A percentile compares a stretch with the other conserved stretches of the same genome.
These are phyloP conservation scores for Allygus modestus DNA, from an alignment of 2,888 invertebrate genomes.

Conservation along the genomic window DNA sequence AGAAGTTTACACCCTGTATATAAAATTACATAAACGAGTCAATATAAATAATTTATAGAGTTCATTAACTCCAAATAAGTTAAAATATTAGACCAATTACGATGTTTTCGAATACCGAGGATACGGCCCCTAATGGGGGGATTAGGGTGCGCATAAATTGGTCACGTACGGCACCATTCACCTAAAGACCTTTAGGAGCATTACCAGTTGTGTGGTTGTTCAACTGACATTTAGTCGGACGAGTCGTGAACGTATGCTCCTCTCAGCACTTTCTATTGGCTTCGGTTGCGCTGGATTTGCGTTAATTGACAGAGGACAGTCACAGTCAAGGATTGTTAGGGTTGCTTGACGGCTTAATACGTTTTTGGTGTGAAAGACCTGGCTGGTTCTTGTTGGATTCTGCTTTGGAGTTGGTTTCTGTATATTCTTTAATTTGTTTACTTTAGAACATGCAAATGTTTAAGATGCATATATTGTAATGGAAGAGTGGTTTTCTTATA, in stretches of 20 bases:
- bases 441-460: too few relatives aligned
- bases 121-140: not conserved
- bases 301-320: constrained; percentile 26
- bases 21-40: too few relatives aligned
- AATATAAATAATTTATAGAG: too few relatives aligned
- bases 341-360: not conserved
- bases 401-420: too few relatives aligned
- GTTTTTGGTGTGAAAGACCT: not conserved
- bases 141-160: constrained; percentile 7
- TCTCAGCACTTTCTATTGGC: constrained; percentile 35
- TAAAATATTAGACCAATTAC: too few relatives aligned
- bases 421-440: too few relatives aligned
- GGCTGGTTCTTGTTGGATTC: too few relatives aligned
- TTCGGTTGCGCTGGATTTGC: constrained; percentile 28
- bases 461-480: too few relatives aligned
- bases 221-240: constrained; percentile 49
- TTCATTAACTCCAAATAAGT: too few relatives aligned
- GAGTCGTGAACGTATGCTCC: constrained; percentile 49
- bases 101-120: not conserved
- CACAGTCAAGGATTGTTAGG: constrained; percentile 10
- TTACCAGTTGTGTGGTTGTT: constrained; percentile 36
- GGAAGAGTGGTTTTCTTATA: too few relatives aligned
- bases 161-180: constrained; percentile 17
- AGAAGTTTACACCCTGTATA: too few relatives aligned
- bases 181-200: constrained; percentile 40